These are phyloP conservation scores for Andinoacara biseriatus DNA, from an alignment of 2,113 vertebrate species.

Conservation along the genomic window DNA sequence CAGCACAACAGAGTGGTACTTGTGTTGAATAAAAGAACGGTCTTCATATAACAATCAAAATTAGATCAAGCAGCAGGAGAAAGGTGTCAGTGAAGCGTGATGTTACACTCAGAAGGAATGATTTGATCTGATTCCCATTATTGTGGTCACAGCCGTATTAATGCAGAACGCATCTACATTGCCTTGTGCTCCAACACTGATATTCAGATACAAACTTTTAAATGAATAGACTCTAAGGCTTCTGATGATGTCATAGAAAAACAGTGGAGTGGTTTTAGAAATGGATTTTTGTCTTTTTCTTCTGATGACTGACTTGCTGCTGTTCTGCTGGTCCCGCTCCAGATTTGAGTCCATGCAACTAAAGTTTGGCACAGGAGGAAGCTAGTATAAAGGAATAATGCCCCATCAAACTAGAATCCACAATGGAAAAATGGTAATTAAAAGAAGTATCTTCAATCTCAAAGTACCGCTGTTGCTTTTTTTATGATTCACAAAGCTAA, in stretches of 20 bases:
- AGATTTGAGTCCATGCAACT: conserved; percentile 30
- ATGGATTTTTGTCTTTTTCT: not conserved
- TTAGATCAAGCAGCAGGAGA: conserved; percentile 23
- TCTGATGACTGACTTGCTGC: not conserved
- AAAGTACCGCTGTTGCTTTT: not conserved
- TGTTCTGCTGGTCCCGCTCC: conserved; percentile 9
- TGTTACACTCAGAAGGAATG: not conserved
- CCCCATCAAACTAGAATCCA: conserved; percentile 37
- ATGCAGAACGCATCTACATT: not conserved
- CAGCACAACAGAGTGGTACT: conserved; percentile 23
- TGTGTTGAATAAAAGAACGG: conserved; percentile 34
- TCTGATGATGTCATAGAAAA: not conserved
- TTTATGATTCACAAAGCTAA: conserved; percentile 42
- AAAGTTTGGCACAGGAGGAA: conserved; percentile 63
- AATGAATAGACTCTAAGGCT: conserved; percentile 2
- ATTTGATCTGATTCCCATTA: not conserved
- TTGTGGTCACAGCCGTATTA: not conserved
- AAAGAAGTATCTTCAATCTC: not conserved
- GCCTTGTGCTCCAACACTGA: not conserved
- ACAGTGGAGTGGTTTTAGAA: not conserved
- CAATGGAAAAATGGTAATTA: not conserved
- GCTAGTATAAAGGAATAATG: conserved; percentile 39
- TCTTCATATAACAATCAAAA: conserved; percentile 9
- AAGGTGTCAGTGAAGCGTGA: not conserved
- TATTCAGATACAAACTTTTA: not conserved